Conservation (phyloP, 2,888 invertebrate species). For the Lasioglossum morio region DNA sequence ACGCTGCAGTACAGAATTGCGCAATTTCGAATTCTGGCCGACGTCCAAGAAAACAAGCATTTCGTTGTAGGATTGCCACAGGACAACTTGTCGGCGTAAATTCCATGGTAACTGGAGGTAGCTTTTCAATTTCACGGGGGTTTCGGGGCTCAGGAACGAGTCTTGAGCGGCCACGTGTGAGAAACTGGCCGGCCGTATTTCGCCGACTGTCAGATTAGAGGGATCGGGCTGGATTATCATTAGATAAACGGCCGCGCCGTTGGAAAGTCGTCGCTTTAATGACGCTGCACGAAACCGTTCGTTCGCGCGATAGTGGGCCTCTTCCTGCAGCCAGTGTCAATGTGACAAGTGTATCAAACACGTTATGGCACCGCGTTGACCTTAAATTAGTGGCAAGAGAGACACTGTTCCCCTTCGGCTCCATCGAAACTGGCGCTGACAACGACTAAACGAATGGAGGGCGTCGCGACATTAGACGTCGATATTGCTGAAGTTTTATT, state of each 20-base stretch:
- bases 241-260: slow-evolving; percentile 67
- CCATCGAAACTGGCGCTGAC: slow-evolving; percentile 33
- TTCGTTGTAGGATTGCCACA: not conserved
- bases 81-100: slow-evolving; percentile 43
- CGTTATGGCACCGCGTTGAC: slow-evolving; percentile 70
- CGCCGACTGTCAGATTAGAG: slow-evolving; percentile 47
- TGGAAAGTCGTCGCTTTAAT: slow-evolving; percentile 71
- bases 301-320: slow-evolving; percentile 67
- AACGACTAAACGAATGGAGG: not conserved
- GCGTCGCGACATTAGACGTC: not conserved
- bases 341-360: slow-evolving; percentile 68
- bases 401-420: slow-evolving; percentile 36
- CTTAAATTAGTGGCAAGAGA: slow-evolving; percentile 72
- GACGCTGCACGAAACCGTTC: slow-evolving; percentile 64
- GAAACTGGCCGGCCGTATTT: slow-evolving; percentile 48
- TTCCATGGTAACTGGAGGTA: slow-evolving; percentile 33
- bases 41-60: not conserved
- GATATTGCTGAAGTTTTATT: not conserved
- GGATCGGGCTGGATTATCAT: slow-evolving; percentile 60
- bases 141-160: not conserved
- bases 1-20: not conserved
- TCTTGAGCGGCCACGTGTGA: slow-evolving; percentile 35
- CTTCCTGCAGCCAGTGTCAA: slow-evolving; percentile 78
- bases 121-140: not conserved
- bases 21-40: not conserved